phyloP scores from a whole-genome alignment of 2,797 vertebrate species.

The Argentina silus region DNA sequence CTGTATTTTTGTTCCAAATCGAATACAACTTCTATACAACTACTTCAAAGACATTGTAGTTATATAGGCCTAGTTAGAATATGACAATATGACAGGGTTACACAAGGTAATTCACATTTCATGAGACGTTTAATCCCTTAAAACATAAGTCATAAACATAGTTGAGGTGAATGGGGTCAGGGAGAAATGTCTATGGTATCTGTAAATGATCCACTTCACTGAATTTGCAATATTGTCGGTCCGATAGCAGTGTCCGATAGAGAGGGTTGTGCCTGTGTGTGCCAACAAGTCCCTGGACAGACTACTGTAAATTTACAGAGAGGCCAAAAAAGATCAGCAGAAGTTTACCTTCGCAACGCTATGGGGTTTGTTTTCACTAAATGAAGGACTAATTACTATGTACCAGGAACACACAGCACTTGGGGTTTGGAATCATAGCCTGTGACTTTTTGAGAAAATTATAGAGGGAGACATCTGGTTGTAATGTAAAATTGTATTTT shows the following conservation, averaged over 20 bases:
- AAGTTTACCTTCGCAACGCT: conserved; percentile 58
- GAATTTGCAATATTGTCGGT: conserved; percentile 32
- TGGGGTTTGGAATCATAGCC: conserved; percentile 76
- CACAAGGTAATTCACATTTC: conserved; percentile 9
- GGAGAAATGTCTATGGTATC: conserved; percentile 44
- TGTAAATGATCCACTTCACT: conserved; percentile 52
- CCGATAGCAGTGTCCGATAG: not conserved
- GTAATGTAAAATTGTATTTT: conserved; percentile 81
- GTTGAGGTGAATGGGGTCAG: conserved; percentile 23
- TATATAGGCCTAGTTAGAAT: not conserved
- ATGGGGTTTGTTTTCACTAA: conserved; percentile 72
- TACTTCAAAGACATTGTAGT: not conserved
- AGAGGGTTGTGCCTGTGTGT: conserved; percentile 16
- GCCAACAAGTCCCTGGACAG: conserved; percentile 9
- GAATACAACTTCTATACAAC: too few species aligned
- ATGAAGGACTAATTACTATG: conserved; percentile 80
- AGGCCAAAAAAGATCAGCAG: conserved; percentile 40
- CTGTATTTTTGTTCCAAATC: too few species aligned
- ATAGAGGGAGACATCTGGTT: conserved; percentile 81
- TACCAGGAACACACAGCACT: conserved; percentile 71
- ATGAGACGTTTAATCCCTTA: conserved; percentile 5
- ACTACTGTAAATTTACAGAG: conserved; percentile 27
- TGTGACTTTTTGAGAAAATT: conserved; percentile 78
- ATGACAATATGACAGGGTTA: not conserved
- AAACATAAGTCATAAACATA: not conserved